Evolutionary conservation across 2,888 invertebrate species (phyloP), one percentile per base, ranked within the genome.

Genomic region (Rotaria macrura): DNA sequence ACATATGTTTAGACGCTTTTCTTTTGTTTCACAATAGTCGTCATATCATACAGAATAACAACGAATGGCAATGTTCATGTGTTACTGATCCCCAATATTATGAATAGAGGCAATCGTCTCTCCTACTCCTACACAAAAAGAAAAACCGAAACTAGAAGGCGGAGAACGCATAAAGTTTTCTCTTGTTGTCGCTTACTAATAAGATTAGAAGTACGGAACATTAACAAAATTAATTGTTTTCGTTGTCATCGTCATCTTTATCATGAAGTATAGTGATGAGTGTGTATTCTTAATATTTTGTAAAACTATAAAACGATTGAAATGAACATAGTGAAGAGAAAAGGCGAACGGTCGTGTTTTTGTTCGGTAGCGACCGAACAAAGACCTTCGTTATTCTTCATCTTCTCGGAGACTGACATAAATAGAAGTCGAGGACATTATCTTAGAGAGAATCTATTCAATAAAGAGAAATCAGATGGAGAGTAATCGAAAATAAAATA

Each of bases 171-270:
- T 20, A 34, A 65, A 65, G 65, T 65, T 65, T 14, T 29, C 34
- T 65, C 20, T 29, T 65, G 65, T 65, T 65, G 65, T 65, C 29
- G 65, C 34, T 34, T 65, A 34, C 65, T 65, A 65, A 65, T 65
- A 7, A 34, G 65, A 65, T 34, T 65, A 65, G 34, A 65, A 57
- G 20, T 65, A 34, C 65, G 65, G 65, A 65, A 65, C 65, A 65
- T 65, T 65, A 65, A 65, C 65, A 65, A 34, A 65, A 65, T 34
- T 65, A 65, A 65, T 65, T 65, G 65, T 65, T 65, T 65, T 65
- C 65, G 65, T 65, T 65, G 34, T 65, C 34, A 65, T 65, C 65
- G 4, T 34, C 34, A 65, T 65, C 65, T 65, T 65, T 34, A 65
- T 65, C 20, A 65, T 65, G 65, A 65, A 65, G 34, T 34, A 34